Evolutionary conservation across 2,888 invertebrate genomes (phyloP), one percentile per base, ranked within the genome.

Genomic region (Tryphoninae sp.): DNA sequence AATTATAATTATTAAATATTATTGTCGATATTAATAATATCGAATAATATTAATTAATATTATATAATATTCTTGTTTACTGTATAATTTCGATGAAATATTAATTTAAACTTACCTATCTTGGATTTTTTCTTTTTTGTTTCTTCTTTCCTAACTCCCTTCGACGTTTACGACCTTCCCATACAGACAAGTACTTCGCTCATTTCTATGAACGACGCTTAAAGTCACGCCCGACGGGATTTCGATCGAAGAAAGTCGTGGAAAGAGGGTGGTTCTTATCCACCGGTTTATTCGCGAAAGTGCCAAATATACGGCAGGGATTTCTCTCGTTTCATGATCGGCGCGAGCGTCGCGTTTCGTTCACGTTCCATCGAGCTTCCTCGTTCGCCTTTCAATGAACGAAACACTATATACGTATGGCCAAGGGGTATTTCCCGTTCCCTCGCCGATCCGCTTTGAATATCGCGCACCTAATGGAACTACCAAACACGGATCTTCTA

Each of bases 401-500:
- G 53, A 45, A 45, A 45, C 13, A 45, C 45, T 45, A 45, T 45
- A 45, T 45, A 45, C 13, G 13, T 45, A 45, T 40, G 26, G n/a
- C 33, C 16, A 51, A 49, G 7, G 71, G 59, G 51, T 13, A 26
- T 19, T 22, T 22, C 19, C 40, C 78, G 68, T 68, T 68, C 65
- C 40, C 68, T 74, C 49, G 55, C 53, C 62, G 71, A 81, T 81
- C 76, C 85, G 83, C 84, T 86, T 86, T 87, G 86, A 88, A 88
- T 88, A 89, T 89, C 88, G 89, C 86, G 4, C 86, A 86, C 82
- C 86, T 88, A 89, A 89, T 88, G 87, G 86, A 86, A 83, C 83
- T 82, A 84, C 80, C 87, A 84, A 85, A 68, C 75, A 71, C 75
- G 79, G 51, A 83, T 82, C 83, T 85, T 82, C 86, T 86, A 3